Conservation (phyloP, 2,888 invertebrate genomes). For the Oligia strigilis region DNA sequence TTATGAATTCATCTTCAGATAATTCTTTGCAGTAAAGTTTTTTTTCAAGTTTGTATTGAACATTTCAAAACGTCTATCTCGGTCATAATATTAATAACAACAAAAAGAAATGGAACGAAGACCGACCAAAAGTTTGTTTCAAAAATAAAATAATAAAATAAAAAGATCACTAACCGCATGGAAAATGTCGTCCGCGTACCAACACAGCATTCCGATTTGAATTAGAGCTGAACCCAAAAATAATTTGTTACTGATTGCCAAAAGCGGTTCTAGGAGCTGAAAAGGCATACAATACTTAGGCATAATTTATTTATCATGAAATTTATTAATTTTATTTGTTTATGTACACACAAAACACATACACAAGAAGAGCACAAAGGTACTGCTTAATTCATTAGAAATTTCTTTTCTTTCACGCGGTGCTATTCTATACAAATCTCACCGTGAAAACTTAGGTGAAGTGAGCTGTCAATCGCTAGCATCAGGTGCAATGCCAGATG, state of each 20-base stretch:
- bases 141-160: conserved; percentile 1
- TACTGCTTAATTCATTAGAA: background rate
- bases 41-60: background rate
- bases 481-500: too few relatives aligned
- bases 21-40: background rate
- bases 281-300: conserved; percentile 54
- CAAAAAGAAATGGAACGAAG: conserved; percentile 21
- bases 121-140: conserved; percentile 9
- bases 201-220: conserved; percentile 87
- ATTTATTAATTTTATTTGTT: background rate
- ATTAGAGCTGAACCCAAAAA: conserved; percentile 84
- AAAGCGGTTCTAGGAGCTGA: conserved; percentile 84
- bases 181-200: conserved; percentile 87
- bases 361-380: background rate
- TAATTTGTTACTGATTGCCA: conserved; percentile 84
- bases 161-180: conserved; percentile 79
- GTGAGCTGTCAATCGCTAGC: background rate
- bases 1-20: background rate
- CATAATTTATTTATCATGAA: background rate
- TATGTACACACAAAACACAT: background rate
- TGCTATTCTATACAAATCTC: background rate
- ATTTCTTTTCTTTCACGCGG: background rate
- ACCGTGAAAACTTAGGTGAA: background rate
- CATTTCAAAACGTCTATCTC: conserved; percentile 1
- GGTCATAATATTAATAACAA: conserved; percentile 11